Evolutionary conservation across 2,113 vertebrate genomes (phyloP), one percentile per base, ranked within the genome.

Genomic region (Pionites leucogaster): DNA sequence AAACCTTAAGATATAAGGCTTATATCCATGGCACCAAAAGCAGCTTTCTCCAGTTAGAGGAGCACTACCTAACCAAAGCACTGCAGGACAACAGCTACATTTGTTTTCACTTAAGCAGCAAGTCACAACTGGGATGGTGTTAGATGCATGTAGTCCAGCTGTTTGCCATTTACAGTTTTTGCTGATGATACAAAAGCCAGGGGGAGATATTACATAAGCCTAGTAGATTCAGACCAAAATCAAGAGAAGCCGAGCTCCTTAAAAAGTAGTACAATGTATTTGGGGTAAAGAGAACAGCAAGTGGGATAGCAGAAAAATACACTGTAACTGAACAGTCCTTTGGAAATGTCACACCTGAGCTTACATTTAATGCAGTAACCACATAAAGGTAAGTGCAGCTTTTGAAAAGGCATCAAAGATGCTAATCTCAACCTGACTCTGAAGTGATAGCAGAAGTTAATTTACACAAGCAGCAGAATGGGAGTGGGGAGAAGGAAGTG

Each of bases 381-480:
- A 72, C 37, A 80, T 0, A 28, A 82, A 91, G 46, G 74, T 55
- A 94, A 94, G 60, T 49, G 77, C 24, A 75, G 92, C 52, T 91
- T 84, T 93, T 91, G 74, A 84, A 90, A 88, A 92, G 62, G 72
- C 70, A 76, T 75, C 49, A 92, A 93, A 94, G 74, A 33, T 83
- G 46, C 42, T 91, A 76, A 92, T 92, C 92, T 92, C 57, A 63
- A 74, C 79, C 75, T 71, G 67, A 93, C 70, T 75, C 91, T 63
- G 50, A 95, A 87, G 82, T 77, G 95, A 96, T 80, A 95, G 84
- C 70, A 79, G 75, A 95, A 89, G 93, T 88, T 95, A 97, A 95
- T 96, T 95, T 93, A 92, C 68, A 96, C 81, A 94, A 88, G 75
- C 42, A 83, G 79, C 68, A 87, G 72, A 92, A 89, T 31, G 44